These are phyloP conservation scores for Drosophila histrio DNA, from an alignment of 2,888 invertebrate species.

Conservation along the genomic window DNA sequence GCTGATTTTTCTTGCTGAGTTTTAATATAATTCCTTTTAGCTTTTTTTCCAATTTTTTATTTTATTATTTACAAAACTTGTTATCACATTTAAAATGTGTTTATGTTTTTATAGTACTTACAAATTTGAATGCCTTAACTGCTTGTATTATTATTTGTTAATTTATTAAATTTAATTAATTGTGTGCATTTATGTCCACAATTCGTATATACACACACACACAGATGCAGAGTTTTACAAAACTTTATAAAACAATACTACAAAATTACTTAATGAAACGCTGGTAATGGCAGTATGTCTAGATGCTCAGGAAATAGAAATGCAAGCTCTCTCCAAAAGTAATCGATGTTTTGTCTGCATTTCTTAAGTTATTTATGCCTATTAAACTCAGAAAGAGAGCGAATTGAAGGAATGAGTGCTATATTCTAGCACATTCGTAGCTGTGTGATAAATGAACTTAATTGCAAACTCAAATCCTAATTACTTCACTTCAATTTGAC, in stretches of 20 bases:
- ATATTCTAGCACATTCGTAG: constrained; percentile 12
- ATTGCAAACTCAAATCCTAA: constrained; percentile 76
- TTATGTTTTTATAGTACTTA: constrained; percentile 6
- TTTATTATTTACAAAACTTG: constrained; percentile 40
- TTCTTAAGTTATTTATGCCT: constrained; percentile 15
- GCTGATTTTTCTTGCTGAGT: background rate
- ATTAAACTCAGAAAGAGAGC: constrained; percentile 1
- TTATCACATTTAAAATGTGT: constrained; percentile 71
- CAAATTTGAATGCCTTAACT: constrained; percentile 19
- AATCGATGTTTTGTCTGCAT: constrained; percentile 15
- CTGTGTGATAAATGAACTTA: constrained; percentile 68
- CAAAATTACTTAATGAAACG: constrained; percentile 52
- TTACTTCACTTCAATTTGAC: constrained; percentile 68
- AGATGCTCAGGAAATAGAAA: constrained; percentile 5
- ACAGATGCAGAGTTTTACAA: constrained; percentile 50
- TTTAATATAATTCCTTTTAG: constrained; percentile 6
- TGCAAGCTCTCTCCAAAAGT: background rate
- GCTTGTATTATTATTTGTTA: background rate
- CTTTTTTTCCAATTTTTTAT: constrained; percentile 10
- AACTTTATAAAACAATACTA: constrained; percentile 51
- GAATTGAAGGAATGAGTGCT: background rate
- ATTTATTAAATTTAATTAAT: constrained; percentile 6
- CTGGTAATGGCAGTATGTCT: constrained; percentile 58
- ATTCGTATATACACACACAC: constrained; percentile 32
- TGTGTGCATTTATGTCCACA: constrained; percentile 38